Percentiles rank a stretch among this genome's conserved stretches.
phyloP scores from a whole-genome alignment of 2,797 vertebrate genomes.

The Mormyrops attenuatus region DNA sequence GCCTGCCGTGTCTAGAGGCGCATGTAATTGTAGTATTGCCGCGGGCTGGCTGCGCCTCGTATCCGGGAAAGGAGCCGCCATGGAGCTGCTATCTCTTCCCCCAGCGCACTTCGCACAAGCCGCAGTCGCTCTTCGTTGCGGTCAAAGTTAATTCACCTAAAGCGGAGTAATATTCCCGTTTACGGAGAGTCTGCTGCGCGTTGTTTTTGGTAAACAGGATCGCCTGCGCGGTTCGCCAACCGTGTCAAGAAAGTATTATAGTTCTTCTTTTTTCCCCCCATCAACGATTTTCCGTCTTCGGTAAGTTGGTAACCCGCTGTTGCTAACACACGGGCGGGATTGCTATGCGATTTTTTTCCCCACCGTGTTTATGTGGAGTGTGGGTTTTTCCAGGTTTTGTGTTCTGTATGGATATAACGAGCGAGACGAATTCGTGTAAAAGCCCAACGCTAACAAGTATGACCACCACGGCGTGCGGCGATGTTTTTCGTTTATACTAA shows the following conservation, averaged over 20 bases:
- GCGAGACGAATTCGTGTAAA: neutral
- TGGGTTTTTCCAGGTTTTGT: neutral
- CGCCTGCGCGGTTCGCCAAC: conserved; percentile 15
- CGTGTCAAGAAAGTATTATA: neutral
- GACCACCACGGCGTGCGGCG: neutral
- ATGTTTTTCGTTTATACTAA: neutral
- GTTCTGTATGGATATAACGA: neutral
- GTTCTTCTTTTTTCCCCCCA: neutral
- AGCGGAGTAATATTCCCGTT: conserved; percentile 71
- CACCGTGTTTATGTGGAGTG: neutral
- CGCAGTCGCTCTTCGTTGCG: neutral
- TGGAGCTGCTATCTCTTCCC: neutral
- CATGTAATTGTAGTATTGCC: neutral
- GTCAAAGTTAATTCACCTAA: conserved; percentile 48
- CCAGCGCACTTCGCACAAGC: neutral
- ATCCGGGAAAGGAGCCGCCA: neutral
- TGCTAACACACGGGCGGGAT: neutral
- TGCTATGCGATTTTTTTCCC: neutral
- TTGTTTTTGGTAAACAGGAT: conserved; percentile 43
- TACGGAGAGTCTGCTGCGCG: conserved; percentile 53
- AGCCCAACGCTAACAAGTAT: neutral
- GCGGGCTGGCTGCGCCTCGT: neutral
- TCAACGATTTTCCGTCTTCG: conserved; percentile 10
- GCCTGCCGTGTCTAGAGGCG: conserved; percentile 14
- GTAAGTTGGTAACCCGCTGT: conserved; percentile 15